Percentiles rank a stretch among this genome's conserved stretches.
phyloP scores from a whole-genome alignment of 2,888 invertebrate genomes.

The Glaucopsyche alexis region DNA sequence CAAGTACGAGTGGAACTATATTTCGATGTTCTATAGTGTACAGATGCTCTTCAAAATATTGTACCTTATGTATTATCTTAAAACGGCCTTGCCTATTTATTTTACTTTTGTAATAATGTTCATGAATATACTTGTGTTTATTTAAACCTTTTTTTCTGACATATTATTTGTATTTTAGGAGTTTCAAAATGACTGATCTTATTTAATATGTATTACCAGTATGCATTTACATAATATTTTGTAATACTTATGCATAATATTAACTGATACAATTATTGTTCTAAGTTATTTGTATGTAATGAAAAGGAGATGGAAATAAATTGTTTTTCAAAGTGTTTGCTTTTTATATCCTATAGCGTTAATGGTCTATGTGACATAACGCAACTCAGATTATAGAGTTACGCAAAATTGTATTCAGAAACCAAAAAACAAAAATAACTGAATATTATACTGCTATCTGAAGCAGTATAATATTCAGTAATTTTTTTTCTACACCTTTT shows the following conservation, averaged over 20 bases:
- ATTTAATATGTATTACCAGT: neutral
- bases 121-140: no score
- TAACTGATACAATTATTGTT: neutral
- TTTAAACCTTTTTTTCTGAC: no score
- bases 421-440: no score
- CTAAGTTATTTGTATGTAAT: neutral
- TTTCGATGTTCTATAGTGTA: neutral
- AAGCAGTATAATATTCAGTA: no score
- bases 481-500: no score
- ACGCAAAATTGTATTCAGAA: no score
- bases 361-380: neutral
- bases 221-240: conserved; percentile 4
- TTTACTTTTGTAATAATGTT: no score
- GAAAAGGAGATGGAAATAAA: conserved; percentile 3
- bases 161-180: neutral
- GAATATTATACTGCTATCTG: no score
- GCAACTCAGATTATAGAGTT: no score
- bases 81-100: no score
- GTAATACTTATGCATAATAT: neutral
- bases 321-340: neutral
- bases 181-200: neutral
- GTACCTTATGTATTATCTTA: no score
- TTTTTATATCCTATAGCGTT: neutral
- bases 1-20: neutral
- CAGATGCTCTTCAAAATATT: neutral